Evolutionary conservation across 2,888 invertebrate genomes (phyloP).

Genomic region (Dynastes maya): DNA sequence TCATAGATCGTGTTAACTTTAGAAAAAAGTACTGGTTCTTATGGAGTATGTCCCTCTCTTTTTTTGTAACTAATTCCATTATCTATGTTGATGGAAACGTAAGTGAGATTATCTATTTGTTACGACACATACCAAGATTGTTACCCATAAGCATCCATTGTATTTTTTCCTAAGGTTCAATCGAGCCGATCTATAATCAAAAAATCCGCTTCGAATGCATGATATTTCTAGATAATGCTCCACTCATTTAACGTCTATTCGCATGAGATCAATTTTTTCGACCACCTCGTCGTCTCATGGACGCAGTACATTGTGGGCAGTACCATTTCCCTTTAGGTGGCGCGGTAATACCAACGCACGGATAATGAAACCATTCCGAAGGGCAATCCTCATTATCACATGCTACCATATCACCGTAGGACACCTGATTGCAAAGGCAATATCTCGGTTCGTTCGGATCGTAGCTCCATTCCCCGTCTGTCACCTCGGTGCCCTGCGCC

Average conservation of each 20-base stretch:
- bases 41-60: no score
- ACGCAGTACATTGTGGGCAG: constrained; percentile 94
- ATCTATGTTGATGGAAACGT: no score
- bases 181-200: no score
- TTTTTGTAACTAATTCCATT: no score
- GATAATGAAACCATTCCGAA: constrained; percentile 99
- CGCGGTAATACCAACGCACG: constrained; percentile 95
- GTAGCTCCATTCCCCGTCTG: constrained; percentile 90
- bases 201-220: no score
- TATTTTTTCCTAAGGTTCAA: no score
- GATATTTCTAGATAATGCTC: neutral
- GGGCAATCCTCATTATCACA: constrained; percentile 99
- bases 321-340: constrained; percentile 99
- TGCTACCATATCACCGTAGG: constrained; percentile 99
- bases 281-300: constrained; percentile 88
- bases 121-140: no score
- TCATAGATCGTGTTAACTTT: no score
- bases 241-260: constrained; percentile 3
- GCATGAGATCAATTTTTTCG: constrained; percentile 79
- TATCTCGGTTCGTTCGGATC: constrained; percentile 98
- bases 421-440: constrained; percentile 97
- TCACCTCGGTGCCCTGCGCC: constrained; percentile 68
- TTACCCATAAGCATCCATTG: no score
- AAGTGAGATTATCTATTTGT: no score
- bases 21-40: no score